A percentile compares a stretch with the other conserved stretches of the same genome.
phyloP scores from a whole-genome alignment of 2,888 invertebrate genomes.

The Harpalus rufipes region DNA sequence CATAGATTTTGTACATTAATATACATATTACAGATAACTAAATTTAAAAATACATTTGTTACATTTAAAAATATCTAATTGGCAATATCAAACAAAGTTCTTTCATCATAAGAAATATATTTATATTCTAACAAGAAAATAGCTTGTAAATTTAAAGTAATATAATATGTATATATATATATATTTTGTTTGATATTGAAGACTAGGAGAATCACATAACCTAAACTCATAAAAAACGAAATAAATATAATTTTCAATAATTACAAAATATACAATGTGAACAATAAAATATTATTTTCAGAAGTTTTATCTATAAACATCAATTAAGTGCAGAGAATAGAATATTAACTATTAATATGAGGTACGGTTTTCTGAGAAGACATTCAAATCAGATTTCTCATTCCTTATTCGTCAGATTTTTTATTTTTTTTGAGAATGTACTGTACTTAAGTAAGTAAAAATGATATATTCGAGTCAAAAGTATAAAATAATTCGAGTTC shows the following conservation, averaged over 20 bases:
- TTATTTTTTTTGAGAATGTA: slow-evolving; percentile 38
- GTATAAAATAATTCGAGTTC: slow-evolving; percentile 44
- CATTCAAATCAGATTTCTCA: slow-evolving; percentile 25
- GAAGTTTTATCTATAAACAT: slow-evolving; percentile 43
- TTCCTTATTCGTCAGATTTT: slow-evolving; percentile 17
- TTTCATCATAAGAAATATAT: slow-evolving; percentile 30
- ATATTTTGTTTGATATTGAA: slow-evolving; percentile 71
- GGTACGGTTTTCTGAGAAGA: slow-evolving; percentile 57
- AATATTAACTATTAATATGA: slow-evolving; percentile 55
- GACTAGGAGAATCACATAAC: slow-evolving; percentile 77
- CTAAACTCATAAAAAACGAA: slow-evolving; percentile 70
- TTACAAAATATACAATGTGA: slow-evolving; percentile 67
- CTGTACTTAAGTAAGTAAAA: slow-evolving; percentile 40
- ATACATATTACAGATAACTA: slow-evolving; percentile 64
- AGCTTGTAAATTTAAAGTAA: slow-evolving; percentile 26
- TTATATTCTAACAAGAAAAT: slow-evolving; percentile 28
- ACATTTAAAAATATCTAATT: slow-evolving; percentile 66
- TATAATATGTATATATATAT: not conserved
- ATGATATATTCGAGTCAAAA: slow-evolving; percentile 38
- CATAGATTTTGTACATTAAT: slow-evolving; percentile 66
- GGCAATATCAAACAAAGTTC: slow-evolving; percentile 56
- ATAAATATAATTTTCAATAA: slow-evolving; percentile 66
- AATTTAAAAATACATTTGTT: slow-evolving; percentile 67
- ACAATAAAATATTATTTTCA: slow-evolving; percentile 43
- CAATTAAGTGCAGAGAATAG: slow-evolving; percentile 44